These are phyloP conservation scores for Noctilio leporinus DNA, from an alignment of 2,113 vertebrate species.

Conservation along the genomic window DNA sequence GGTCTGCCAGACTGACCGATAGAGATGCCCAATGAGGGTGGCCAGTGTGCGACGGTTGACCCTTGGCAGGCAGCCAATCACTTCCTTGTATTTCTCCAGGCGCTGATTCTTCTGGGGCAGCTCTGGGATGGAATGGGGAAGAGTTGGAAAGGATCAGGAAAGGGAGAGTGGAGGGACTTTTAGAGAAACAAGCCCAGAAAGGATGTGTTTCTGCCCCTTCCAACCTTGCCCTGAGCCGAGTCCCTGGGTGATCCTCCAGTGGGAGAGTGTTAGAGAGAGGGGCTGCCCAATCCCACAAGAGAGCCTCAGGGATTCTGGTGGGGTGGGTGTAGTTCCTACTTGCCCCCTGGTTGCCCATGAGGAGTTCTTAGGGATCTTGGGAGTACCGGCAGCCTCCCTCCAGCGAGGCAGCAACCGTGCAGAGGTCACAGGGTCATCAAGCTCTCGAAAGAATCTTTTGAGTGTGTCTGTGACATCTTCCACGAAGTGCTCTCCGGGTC, in stretches of 20 bases:
- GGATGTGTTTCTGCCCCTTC: neutral
- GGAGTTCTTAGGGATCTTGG: neutral
- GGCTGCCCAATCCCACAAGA: neutral
- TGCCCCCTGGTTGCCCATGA: neutral
- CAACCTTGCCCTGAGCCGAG: neutral
- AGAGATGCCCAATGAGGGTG: conserved; percentile 93
- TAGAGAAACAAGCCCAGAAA: neutral
- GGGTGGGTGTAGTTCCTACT: neutral
- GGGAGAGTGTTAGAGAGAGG: neutral
- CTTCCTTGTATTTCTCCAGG: conserved; percentile 92
- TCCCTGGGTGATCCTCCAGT: neutral
- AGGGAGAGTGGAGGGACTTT: neutral
- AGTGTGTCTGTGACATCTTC: conserved; percentile 97
- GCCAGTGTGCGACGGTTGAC: conserved; percentile 93
- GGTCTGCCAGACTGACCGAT: conserved; percentile 80
- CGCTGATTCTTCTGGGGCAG: conserved; percentile 83
- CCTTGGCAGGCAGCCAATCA: conserved; percentile 88
- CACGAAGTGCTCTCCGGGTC: conserved; percentile 95
- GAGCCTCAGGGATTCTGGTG: accelerated
- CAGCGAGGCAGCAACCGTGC: conserved; percentile 90
- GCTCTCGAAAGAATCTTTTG: conserved; percentile 97
- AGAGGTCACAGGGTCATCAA: conserved; percentile 94
- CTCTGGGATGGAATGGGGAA: conserved; percentile 72
- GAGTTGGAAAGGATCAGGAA: accelerated
- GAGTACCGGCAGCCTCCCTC: conserved; percentile 91